Evolutionary conservation across 92 coral and sea anemone species (phyloP).

Genomic region (Plumapathes pennacea): DNA sequence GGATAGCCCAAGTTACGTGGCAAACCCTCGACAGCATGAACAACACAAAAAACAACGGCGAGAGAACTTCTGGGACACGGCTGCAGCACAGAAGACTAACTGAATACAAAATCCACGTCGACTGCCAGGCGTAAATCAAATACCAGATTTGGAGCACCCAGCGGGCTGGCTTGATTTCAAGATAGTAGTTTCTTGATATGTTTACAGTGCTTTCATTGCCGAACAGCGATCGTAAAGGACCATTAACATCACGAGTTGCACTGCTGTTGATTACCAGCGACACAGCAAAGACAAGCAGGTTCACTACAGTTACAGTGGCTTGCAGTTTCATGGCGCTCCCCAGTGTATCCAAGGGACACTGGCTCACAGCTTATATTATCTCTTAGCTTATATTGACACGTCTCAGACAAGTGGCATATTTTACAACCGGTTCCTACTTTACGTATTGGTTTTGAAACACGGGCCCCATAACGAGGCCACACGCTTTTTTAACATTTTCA

Average conservation of each 20-base stretch:
- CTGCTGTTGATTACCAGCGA: constrained; percentile 26
- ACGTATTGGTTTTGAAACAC: too few species aligned
- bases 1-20: constrained; percentile 52
- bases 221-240: constrained; percentile 34
- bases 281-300: constrained; percentile 6
- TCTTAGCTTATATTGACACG: too few species aligned
- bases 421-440: too few species aligned
- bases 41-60: constrained; percentile 42
- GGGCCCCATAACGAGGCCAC: too few species aligned
- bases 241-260: constrained; percentile 21
- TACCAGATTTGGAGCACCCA: constrained; percentile 68
- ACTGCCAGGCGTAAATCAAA: constrained; percentile 66
- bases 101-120: constrained; percentile 53
- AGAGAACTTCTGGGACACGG: constrained; percentile 44
- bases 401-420: too few species aligned
- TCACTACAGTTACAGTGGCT: constrained; percentile 2
- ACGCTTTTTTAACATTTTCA: too few species aligned
- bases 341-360: too few species aligned
- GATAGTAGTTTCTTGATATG: constrained; percentile 35
- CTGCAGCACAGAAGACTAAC: constrained; percentile 41
- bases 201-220: constrained; percentile 32
- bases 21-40: constrained; percentile 46
- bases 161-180: constrained; percentile 65
- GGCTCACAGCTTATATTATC: too few species aligned
- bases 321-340: too few species aligned